Conservation (phyloP, 2,797 vertebrate genomes). For the Philypnodon macrostomus region DNA sequence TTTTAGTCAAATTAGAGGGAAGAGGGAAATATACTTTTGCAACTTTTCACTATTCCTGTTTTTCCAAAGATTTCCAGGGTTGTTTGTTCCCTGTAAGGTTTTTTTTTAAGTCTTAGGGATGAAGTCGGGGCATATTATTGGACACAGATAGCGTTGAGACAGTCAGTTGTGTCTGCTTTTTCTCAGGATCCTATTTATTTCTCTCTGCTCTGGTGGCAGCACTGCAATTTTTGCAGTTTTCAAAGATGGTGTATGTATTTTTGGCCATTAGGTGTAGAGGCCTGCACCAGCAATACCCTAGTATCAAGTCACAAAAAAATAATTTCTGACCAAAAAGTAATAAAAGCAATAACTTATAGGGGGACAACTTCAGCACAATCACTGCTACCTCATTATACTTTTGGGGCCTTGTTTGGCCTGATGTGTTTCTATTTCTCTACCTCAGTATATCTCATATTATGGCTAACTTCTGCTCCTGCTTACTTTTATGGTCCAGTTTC, state of each 20-base stretch:
- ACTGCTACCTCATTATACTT: constrained; percentile 52
- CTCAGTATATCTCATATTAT: too few relatives aligned
- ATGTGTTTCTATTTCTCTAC: constrained; percentile 4
- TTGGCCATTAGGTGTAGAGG: constrained; percentile 44
- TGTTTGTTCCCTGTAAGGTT: constrained; percentile 34
- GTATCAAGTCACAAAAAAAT: constrained; percentile 51
- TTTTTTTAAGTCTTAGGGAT: constrained; percentile 40
- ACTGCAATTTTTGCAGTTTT: constrained; percentile 45
- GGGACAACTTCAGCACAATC: constrained; percentile 70
- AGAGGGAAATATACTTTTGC: constrained; percentile 38
- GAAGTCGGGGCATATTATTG: constrained; percentile 44
- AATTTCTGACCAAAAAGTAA: constrained; percentile 68
- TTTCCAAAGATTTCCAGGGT: constrained; percentile 63
- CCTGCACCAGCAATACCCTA: constrained; percentile 66
- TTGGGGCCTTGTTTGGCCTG: constrained; percentile 31
- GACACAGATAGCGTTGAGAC: constrained; percentile 43
- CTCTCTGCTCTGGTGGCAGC: constrained; percentile 52
- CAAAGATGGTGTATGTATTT: constrained; percentile 43
- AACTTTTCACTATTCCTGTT: constrained; percentile 43
- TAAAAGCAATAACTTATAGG: constrained; percentile 65
- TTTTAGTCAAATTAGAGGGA: constrained; percentile 39
- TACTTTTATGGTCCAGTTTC: too few relatives aligned
- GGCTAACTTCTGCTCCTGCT: constrained; percentile 14
- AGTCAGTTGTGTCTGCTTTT: constrained; percentile 58
- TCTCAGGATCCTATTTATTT: constrained; percentile 78